These are phyloP conservation scores for Zonitis immaculata DNA, from an alignment of 2,888 invertebrate species.

Conservation along the genomic window DNA sequence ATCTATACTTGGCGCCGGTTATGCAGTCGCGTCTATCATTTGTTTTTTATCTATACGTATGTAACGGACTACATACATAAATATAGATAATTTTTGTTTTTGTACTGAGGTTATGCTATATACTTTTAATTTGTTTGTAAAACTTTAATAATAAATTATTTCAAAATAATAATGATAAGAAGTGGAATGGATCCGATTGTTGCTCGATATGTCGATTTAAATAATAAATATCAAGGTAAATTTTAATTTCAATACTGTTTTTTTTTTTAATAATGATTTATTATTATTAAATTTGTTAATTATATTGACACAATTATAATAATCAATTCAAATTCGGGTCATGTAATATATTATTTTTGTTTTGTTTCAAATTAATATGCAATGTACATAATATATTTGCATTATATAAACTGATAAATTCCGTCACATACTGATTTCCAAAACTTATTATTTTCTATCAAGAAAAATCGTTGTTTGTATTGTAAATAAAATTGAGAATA, in stretches of 20 bases:
- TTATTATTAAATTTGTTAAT: not conserved
- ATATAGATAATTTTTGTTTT: no score
- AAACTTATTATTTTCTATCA: not conserved
- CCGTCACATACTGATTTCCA: not conserved
- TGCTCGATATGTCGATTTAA: constrained; percentile 29
- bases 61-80: no score
- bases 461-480: no score
- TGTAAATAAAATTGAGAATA: not conserved
- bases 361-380: not conserved
- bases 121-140: no score
- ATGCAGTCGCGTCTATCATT: not conserved
- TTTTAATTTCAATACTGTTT: not conserved
- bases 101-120: no score
- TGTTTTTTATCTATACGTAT: not conserved
- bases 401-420: not conserved
- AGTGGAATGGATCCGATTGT: constrained; percentile 23
- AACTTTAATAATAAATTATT: no score
- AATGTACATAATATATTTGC: not conserved
- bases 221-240: constrained; percentile 33
- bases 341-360: not conserved
- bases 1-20: not conserved
- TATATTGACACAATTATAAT: not conserved
- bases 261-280: not conserved
- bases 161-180: not conserved
- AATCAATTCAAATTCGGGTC: not conserved